Base-by-base conservation (phyloP, 2,113 vertebrate species). In the Trachemys scripta region DNA sequence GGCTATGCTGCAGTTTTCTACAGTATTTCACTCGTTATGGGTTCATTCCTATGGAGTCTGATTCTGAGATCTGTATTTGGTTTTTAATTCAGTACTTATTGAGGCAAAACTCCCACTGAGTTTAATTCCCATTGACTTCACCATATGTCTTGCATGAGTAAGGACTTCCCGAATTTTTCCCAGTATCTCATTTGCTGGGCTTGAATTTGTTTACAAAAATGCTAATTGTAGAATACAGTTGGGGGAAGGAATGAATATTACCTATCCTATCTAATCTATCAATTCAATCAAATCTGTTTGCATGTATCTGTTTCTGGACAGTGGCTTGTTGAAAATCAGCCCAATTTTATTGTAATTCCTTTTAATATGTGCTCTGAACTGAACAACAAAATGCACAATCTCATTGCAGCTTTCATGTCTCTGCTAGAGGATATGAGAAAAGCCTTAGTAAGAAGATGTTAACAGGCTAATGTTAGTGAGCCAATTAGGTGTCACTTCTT, bases 391-490 rank as follows among this genome's bases (percentile, higher is more conserved):
- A 85, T 88, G 94, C 95, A 51, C 80, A 2, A 3, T 93, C 94
- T 82, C 19, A 2, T 93, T 94, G 95, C 94, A 90, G 96, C 97
- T 97, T 97, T 97, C 97, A 97, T 97, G 97, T 97, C 97, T 95
- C 27, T 95, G 93, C 96, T 85, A 95, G 97, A 97, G 97, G 97
- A 97, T 97, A 97, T 97, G 97, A 96, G 96, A 95, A 95, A 95
- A 95, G 95, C 97, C 96, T 96, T 97, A 87, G 95, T 96, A 97
- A 72, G 95, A 97, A 97, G 94, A 97, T 97, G 95, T 97, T 97
- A 97, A 96, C 93, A 96, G 83, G 96, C 96, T 97, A 92, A 97
- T 96, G 95, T 95, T 87, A 53, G 95, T 16, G 87, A 93, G 88
- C 94, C 94, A 88, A 85, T 94, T 93, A 97, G 97, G 96, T 97